Percentiles rank a stretch among this genome's conserved stretches.
Conservation (phyloP, 2,888 invertebrate genomes). For the Agrenia bidenticulata region DNA sequence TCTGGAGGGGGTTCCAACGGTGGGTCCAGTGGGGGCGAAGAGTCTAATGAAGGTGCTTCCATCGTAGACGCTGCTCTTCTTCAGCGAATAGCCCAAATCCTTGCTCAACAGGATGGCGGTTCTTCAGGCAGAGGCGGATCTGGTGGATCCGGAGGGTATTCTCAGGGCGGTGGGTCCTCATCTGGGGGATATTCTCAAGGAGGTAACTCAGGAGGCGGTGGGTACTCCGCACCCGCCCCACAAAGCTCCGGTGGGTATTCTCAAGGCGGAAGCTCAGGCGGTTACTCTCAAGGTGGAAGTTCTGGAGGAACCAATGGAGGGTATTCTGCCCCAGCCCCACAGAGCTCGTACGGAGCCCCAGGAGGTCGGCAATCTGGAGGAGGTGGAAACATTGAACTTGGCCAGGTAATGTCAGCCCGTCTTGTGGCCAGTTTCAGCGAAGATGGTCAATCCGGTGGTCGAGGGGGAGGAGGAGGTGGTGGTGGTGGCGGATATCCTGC, state of each 20-base stretch:
- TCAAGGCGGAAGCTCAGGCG: slow-evolving; percentile 7
- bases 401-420: slow-evolving; percentile 13
- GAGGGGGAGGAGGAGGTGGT: slow-evolving; percentile 29
- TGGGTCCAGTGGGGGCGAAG: slow-evolving; percentile 11
- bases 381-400: slow-evolving; percentile 7
- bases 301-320: slow-evolving; percentile 22
- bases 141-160: slow-evolving; percentile 18
- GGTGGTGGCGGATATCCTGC: slow-evolving; percentile 31
- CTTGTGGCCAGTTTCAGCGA: slow-evolving; percentile 28
- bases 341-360: slow-evolving; percentile 7
- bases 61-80: slow-evolving; percentile 40
- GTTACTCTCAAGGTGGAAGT: slow-evolving; percentile 3
- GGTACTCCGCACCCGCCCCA: neutral
- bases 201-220: slow-evolving; percentile 13
- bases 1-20: slow-evolving; percentile 15
- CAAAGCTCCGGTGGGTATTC: slow-evolving; percentile 13
- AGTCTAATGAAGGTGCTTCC: slow-evolving; percentile 24
- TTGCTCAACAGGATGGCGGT: slow-evolving; percentile 32
- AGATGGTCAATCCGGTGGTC: slow-evolving; percentile 25
- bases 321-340: slow-evolving; percentile 4
- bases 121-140: slow-evolving; percentile 19
- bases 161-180: slow-evolving; percentile 1
- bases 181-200: slow-evolving; percentile 19
- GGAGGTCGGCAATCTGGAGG: neutral
- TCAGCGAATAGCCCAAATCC: slow-evolving; percentile 34